Percentiles rank a stretch among this genome's conserved stretches.
Evolutionary conservation across 2,797 vertebrate genomes (phyloP).

Genomic region (Lemur catta): DNA sequence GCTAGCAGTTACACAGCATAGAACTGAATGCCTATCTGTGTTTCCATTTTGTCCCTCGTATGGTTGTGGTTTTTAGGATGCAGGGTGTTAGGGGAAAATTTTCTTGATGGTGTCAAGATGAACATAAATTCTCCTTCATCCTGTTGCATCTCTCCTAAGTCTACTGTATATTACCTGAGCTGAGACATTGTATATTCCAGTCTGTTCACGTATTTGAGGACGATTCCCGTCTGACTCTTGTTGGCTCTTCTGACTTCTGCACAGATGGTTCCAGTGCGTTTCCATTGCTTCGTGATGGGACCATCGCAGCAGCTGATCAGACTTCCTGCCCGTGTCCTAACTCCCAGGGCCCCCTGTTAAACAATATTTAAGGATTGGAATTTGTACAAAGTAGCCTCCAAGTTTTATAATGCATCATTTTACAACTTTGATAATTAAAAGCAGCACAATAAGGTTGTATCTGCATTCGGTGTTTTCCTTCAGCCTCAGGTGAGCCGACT

Average conservation of each 20-base stretch:
- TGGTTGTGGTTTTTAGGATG: background rate
- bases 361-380: constrained; percentile 79
- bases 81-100: background rate
- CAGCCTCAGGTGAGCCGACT: background rate
- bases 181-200: background rate
- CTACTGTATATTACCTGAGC: constrained; percentile 19
- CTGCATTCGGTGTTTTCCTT: constrained; percentile 45
- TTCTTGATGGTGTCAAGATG: background rate
- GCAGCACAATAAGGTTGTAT: constrained; percentile 72
- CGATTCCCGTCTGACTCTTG: background rate
- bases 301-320: constrained; percentile 50
- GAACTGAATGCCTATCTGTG: background rate
- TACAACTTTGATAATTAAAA: constrained; percentile 84
- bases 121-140: background rate
- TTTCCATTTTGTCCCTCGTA: background rate
- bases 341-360: constrained; percentile 58
- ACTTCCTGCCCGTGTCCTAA: constrained; percentile 57
- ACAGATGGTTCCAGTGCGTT: background rate
- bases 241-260: background rate
- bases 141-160: background rate
- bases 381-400: constrained; percentile 80
- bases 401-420: constrained; percentile 82
- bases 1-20: constrained; percentile 7
- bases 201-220: background rate
- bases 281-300: background rate